These are phyloP conservation scores for Urophycis tenuis DNA, from an alignment of 2,797 vertebrate species.

Conservation along the genomic window DNA sequence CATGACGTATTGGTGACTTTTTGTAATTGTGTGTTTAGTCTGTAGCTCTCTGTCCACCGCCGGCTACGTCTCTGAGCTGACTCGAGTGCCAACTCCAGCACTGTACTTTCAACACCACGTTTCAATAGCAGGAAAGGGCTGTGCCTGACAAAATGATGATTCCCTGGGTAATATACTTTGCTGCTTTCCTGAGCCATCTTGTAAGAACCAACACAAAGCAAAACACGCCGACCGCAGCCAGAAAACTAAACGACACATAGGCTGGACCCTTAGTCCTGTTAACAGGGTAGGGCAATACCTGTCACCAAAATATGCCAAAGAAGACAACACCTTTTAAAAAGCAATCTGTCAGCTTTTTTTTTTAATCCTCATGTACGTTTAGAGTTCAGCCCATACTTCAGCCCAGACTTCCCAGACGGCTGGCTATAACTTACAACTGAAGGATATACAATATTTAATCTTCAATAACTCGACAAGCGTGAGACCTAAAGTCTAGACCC, in stretches of 20 bases:
- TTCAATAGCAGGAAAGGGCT: conserved; percentile 57
- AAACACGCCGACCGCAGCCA: conserved; percentile 32
- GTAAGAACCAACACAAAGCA: conserved; percentile 31
- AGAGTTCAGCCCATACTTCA: not conserved
- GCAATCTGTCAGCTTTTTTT: conserved; percentile 36
- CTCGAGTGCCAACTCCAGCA: conserved; percentile 29
- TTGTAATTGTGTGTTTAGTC: not conserved
- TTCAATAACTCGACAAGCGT: conserved; percentile 27
- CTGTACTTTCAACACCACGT: conserved; percentile 28
- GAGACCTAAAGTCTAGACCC: conserved; percentile 45
- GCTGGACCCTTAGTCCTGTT: conserved; percentile 38
- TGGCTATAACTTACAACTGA: conserved; percentile 28
- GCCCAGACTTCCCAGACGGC: conserved; percentile 22
- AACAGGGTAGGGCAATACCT: conserved; percentile 57
- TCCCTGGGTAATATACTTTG: conserved; percentile 36
- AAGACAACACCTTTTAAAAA: conserved; percentile 45
- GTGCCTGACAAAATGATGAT: conserved; percentile 49
- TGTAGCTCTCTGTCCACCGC: not conserved
- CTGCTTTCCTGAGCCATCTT: conserved; percentile 41
- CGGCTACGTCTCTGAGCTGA: not conserved
- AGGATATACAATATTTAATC: conserved; percentile 37
- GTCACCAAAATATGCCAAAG: conserved; percentile 48
- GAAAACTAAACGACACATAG: conserved; percentile 45
- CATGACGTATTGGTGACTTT: not conserved
- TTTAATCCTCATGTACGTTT: not conserved